Conservation (phyloP, 2,888 invertebrate genomes). For the Perizoma affinitatum region DNA sequence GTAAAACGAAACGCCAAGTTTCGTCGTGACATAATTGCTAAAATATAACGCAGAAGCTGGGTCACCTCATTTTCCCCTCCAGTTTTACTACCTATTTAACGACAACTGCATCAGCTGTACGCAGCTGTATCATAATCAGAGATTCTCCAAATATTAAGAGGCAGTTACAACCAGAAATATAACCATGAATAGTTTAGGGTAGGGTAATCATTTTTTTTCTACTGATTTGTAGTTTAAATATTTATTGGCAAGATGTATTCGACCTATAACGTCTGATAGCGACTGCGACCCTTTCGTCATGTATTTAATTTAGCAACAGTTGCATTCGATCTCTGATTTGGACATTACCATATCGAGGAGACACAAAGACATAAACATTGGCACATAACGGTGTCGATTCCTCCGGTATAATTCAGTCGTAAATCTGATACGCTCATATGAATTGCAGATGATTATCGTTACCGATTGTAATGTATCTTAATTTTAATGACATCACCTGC, state of each 20-base stretch:
- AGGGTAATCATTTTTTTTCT: too few species aligned
- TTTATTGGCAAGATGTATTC: not conserved
- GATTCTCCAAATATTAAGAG: too few species aligned
- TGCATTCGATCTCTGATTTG: constrained; percentile 11
- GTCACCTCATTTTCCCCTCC: too few species aligned
- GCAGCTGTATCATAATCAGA: too few species aligned
- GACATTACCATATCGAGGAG: constrained; percentile 13
- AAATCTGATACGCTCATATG: constrained; percentile 46
- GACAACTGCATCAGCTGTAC: too few species aligned
- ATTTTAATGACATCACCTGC: constrained; percentile 41
- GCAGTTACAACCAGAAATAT: too few species aligned
- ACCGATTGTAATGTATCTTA: constrained; percentile 48
- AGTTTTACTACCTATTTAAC: too few species aligned
- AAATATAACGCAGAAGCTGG: too few species aligned
- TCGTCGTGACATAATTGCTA: too few species aligned
- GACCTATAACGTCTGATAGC: not conserved
- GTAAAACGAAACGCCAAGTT: not conserved
- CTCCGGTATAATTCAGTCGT: constrained; percentile 43
- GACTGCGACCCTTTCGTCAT: not conserved
- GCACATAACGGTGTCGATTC: constrained; percentile 25
- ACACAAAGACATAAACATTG: constrained; percentile 22
- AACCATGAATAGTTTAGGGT: too few species aligned
- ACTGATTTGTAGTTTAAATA: not conserved
- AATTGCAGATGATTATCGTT: constrained; percentile 54
- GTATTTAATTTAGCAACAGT: constrained; percentile 1